Evolutionary conservation across 2,888 invertebrate genomes (phyloP).

Genomic region (Tiphia femorata): DNA sequence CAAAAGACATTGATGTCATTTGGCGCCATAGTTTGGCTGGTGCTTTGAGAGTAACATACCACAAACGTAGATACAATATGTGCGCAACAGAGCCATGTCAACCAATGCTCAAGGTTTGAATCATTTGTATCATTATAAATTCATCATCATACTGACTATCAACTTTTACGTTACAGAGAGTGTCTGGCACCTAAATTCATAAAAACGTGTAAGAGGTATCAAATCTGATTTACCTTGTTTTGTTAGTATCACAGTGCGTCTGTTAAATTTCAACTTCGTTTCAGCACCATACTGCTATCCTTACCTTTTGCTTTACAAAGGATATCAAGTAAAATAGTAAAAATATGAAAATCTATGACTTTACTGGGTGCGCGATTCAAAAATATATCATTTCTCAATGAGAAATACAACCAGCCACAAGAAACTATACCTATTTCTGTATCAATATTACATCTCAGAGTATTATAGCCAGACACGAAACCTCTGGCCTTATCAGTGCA

Average conservation of each 20-base stretch:
- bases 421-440: conserved; percentile 3
- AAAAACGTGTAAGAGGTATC: conserved; percentile 68
- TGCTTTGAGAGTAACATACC: conserved; percentile 67
- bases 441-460: conserved; percentile 3
- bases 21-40: conserved; percentile 61
- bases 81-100: conserved; percentile 64
- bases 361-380: conserved; percentile 12
- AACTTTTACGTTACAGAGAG: conserved; percentile 65
- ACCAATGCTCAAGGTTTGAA: conserved; percentile 64
- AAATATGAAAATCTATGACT: conserved; percentile 28
- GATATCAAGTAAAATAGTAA: conserved; percentile 24
- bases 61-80: conserved; percentile 67
- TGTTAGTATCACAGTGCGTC: conserved; percentile 56
- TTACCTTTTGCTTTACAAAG: conserved; percentile 37
- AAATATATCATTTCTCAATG: conserved; percentile 22
- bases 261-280: conserved; percentile 42
- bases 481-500: conserved; percentile 13
- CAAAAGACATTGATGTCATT: conserved; percentile 65
- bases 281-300: conserved; percentile 32
- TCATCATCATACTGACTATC: conserved; percentile 66
- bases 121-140: conserved; percentile 65
- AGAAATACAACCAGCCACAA: conserved; percentile 22
- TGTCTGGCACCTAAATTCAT: conserved; percentile 69
- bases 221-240: conserved; percentile 57
- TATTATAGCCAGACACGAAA: conserved; percentile 21